Evolutionary conservation across 2,797 vertebrate genomes (phyloP).

Genomic region (Tauraco hartlaubi): DNA sequence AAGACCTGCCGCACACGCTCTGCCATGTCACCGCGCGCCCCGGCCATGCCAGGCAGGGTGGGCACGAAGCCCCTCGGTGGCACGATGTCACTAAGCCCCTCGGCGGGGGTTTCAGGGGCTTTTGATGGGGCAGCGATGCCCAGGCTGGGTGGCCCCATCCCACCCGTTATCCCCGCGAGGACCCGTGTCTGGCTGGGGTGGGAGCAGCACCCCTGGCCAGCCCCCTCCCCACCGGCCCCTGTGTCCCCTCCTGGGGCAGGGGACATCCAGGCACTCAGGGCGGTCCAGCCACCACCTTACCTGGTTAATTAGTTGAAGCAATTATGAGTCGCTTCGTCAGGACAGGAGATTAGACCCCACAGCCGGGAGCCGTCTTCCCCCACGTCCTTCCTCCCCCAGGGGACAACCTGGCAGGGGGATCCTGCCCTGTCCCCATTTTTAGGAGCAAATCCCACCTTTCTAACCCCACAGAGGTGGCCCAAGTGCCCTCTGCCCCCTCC

Average conservation of each 20-base stretch:
- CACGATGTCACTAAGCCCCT: background rate
- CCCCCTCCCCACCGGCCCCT: accelerated
- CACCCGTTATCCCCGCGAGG: background rate
- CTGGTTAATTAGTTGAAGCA: background rate
- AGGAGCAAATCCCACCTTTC: background rate
- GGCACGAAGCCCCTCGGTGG: background rate
- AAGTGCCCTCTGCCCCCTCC: background rate
- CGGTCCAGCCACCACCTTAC: background rate
- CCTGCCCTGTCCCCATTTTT: background rate
- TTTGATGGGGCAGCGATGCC: background rate
- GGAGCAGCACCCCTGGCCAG: background rate
- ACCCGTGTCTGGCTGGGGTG: background rate
- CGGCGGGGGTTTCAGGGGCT: background rate
- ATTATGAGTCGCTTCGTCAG: background rate
- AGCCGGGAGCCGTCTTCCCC: background rate
- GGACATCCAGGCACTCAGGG: background rate
- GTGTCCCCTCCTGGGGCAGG: background rate
- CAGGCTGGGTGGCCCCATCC: background rate
- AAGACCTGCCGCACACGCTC: background rate
- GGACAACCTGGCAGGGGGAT: background rate
- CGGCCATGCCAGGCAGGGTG: background rate
- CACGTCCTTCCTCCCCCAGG: background rate
- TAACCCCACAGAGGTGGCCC: background rate
- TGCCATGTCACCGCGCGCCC: background rate
- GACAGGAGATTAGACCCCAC: background rate